A percentile compares a stretch with the other conserved stretches of the same genome.
phyloP scores from a whole-genome alignment of 2,797 vertebrate genomes.

The Avahi laniger region DNA sequence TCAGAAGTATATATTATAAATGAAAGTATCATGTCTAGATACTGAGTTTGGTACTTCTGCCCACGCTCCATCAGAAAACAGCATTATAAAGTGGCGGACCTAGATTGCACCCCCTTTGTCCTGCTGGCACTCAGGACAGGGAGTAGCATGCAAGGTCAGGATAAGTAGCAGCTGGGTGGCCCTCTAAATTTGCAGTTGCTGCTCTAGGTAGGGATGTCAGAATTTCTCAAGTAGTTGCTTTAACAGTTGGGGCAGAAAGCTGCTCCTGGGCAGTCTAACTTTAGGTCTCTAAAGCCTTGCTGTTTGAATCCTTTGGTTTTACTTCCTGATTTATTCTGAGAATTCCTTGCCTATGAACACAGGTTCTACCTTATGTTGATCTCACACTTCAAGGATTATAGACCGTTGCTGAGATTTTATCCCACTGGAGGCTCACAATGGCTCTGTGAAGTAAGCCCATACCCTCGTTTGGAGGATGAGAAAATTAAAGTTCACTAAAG shows the following conservation, averaged over 20 bases:
- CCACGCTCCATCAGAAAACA: neutral
- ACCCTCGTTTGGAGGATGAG: neutral
- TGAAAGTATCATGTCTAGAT: neutral
- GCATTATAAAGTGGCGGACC: neutral
- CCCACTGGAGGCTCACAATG: neutral
- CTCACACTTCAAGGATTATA: neutral
- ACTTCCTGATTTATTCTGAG: neutral
- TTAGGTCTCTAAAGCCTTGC: neutral
- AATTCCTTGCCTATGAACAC: neutral
- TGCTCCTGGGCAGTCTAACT: neutral
- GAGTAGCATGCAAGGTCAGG: neutral
- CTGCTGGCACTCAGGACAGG: neutral
- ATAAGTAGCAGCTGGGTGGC: neutral
- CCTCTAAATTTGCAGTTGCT: neutral
- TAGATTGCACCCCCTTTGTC: neutral
- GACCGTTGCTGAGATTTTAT: neutral
- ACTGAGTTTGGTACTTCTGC: neutral
- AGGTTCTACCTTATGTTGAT: neutral
- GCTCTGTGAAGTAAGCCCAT: neutral
- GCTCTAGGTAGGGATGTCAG: neutral
- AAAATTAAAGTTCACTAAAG: neutral
- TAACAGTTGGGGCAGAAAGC: neutral
- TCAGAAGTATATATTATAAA: neutral
- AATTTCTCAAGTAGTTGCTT: neutral
- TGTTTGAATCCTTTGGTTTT: neutral